phyloP scores from a whole-genome alignment of 2,113 vertebrate species.

The Oncorhynchus tshawytscha region DNA sequence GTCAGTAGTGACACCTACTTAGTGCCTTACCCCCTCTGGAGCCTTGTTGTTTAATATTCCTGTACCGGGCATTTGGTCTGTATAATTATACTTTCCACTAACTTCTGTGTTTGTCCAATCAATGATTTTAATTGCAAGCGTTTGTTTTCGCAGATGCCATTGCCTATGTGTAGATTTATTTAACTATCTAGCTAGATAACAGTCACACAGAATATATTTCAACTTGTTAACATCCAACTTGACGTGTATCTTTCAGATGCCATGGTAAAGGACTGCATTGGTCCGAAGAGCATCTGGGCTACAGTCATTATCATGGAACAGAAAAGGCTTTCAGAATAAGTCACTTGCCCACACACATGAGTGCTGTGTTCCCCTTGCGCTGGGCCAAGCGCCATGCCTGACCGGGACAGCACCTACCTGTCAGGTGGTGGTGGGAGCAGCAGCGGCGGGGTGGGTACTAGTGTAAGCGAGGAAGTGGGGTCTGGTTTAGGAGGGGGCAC shows the following conservation, averaged over 20 bases:
- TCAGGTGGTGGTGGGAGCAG: constrained; percentile 64
- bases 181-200: no score
- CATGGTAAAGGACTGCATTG: neutral
- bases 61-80: no score
- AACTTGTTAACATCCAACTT: no score
- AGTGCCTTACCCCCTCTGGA: no score
- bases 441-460: constrained; percentile 38
- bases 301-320: constrained; percentile 9
- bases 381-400: constrained; percentile 84
- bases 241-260: constrained; percentile 29
- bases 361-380: constrained; percentile 61
- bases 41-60: no score
- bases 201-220: neutral
- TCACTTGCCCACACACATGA: constrained; percentile 66
- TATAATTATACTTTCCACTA: no score
- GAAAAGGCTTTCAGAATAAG: constrained; percentile 34
- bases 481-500: constrained; percentile 64
- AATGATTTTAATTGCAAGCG: neutral
- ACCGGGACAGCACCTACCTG: constrained; percentile 84
- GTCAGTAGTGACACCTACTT: no score
- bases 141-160: neutral
- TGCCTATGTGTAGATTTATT: neutral
- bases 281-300: neutral
- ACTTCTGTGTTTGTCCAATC: no score
- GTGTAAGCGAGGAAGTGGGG: constrained; percentile 68